Conservation (phyloP, 2,888 invertebrate species). For the Pterostichus madidus region DNA sequence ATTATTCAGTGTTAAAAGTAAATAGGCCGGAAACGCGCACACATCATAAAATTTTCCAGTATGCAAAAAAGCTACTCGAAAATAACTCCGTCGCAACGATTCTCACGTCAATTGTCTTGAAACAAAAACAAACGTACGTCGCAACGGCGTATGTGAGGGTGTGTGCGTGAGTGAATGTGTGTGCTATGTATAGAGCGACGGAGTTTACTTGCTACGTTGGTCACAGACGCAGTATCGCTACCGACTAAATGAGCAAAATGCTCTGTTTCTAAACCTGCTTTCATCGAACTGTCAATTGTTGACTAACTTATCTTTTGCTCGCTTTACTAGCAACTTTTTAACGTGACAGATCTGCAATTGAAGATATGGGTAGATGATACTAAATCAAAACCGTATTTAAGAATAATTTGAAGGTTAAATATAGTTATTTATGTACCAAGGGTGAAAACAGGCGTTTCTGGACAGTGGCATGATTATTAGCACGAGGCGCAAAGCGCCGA, state of each 20-base stretch:
- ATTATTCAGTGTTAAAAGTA: conserved; percentile 50
- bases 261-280: background rate
- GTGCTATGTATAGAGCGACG: conserved; percentile 14
- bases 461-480: no score
- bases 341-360: no score
- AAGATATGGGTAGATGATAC: no score
- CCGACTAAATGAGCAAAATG: background rate
- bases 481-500: no score
- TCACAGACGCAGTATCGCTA: conserved; percentile 32
- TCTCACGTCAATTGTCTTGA: conserved; percentile 67
- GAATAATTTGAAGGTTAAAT: no score
- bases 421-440: no score
- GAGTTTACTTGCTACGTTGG: conserved; percentile 56
- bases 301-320: no score
- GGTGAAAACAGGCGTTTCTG: no score
- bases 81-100: conserved; percentile 37
- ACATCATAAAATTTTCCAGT: conserved; percentile 61
- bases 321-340: no score
- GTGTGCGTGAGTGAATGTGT: background rate
- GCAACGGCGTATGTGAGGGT: background rate
- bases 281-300: no score
- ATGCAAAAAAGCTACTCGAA: conserved; percentile 57
- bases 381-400: no score
- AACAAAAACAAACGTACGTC: conserved; percentile 59
- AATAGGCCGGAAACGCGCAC: conserved; percentile 52